phyloP scores from a whole-genome alignment of 2,113 vertebrate species.

The Oncorhynchus clarkii region DNA sequence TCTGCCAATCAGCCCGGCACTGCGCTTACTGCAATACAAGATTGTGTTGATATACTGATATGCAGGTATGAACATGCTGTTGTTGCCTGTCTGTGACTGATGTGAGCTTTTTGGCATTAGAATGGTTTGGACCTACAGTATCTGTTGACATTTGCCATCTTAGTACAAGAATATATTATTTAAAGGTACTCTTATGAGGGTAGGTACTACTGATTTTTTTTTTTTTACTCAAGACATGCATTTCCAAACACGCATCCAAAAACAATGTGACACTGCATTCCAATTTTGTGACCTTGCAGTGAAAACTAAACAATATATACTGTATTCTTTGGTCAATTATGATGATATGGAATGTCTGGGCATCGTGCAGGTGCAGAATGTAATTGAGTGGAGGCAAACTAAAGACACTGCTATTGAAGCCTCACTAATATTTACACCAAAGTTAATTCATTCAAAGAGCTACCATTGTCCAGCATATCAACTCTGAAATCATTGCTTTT shows the following conservation, averaged over 20 bases:
- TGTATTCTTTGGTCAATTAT: neutral
- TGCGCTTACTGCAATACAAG: neutral
- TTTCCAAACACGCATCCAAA: neutral
- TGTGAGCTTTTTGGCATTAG: too few relatives aligned
- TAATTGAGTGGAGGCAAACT: neutral
- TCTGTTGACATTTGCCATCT: too few relatives aligned
- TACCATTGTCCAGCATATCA: neutral
- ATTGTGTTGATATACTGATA: constrained; percentile 2
- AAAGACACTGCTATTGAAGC: neutral
- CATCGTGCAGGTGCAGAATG: neutral
- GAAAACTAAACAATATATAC: neutral
- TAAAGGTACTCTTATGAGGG: neutral
- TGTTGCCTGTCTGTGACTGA: neutral
- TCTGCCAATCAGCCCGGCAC: neutral
- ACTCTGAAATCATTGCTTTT: constrained; percentile 13
- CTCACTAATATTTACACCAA: neutral
- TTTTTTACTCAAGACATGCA: neutral
- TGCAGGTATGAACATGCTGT: constrained; percentile 9
- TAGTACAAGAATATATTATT: neutral
- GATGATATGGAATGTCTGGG: neutral
- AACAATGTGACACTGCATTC: neutral
- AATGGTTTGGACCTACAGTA: too few relatives aligned
- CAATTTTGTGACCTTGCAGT: neutral
- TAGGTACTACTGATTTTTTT: neutral
- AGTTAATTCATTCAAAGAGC: neutral